Evolutionary conservation across 2,113 vertebrate genomes (phyloP), one percentile per base, ranked within the genome.

Genomic region (Silurus glanis): DNA sequence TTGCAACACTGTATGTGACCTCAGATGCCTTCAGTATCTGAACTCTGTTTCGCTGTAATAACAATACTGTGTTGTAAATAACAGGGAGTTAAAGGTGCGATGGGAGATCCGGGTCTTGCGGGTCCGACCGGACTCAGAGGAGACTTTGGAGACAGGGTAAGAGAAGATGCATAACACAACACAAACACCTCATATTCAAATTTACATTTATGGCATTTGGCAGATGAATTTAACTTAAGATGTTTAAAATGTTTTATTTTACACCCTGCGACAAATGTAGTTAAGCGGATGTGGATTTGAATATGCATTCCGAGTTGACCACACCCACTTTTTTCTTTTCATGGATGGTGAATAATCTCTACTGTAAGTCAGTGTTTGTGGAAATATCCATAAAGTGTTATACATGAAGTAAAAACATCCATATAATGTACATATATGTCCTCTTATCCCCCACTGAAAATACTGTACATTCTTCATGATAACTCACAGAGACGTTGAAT

Each of bases 41-140:
- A 17, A 80, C 37, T 58, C 55, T 37, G 25, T 28, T 13, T 9
- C 21, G 17, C 84, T 14, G 58, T 58, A 81, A 28, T 78, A 25
- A 53, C 23, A 76, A 25, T 25, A 61, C 12, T 82, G 76, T 80
- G 9, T 16, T 90, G 56, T 90, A 28, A 49, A 59, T 76, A 45
- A 49, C 91, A 99, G 98, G 98, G 98, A 53, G 91, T 88, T 56
- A 97, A 96, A 89, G 98, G 98, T 87, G 95, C 92, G 85, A 87
- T 95, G 1, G 98, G 98, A 0, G 97, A 98, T 62, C 94, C 96
- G 0, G 98, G 98, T 53, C 95, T 98, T 83, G 97, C 97, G 0
- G 98, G 98, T 14, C 97, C 98, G 0, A 99, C 98, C 2, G 98
- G 98, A 89, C 93, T 98, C 89, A 96, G 98, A 80, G 98, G 98